phyloP scores from a whole-genome alignment of 2,888 invertebrate genomes.

The Erynnis tages region DNA sequence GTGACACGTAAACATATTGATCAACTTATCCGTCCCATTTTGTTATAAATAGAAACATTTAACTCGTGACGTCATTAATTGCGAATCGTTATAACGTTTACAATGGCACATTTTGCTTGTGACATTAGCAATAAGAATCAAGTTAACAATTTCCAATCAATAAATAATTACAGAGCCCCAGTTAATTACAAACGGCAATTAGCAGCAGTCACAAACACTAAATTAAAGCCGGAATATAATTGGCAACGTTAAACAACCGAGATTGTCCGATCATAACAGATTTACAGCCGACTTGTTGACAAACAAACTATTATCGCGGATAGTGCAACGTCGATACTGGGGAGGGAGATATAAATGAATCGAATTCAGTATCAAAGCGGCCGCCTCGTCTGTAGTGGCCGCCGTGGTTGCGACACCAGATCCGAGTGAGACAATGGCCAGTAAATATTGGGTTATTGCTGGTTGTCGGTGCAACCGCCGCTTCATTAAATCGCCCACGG shows the following conservation, averaged over 20 bases:
- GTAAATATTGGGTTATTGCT: slow-evolving; percentile 55
- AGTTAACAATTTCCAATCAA: neutral
- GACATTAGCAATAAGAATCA: too few species aligned
- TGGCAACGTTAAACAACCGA: slow-evolving; percentile 21
- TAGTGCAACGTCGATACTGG: slow-evolving; percentile 15
- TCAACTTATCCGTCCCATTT: too few species aligned
- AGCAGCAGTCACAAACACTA: slow-evolving; percentile 9
- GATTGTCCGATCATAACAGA: slow-evolving; percentile 25
- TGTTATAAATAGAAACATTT: too few species aligned
- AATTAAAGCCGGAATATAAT: slow-evolving; percentile 4
- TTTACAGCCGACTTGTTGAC: slow-evolving; percentile 28
- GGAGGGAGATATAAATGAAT: slow-evolving; percentile 34
- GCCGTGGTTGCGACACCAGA: slow-evolving; percentile 33
- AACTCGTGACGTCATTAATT: too few species aligned
- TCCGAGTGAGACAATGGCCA: slow-evolving; percentile 48
- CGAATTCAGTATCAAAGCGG: slow-evolving; percentile 39
- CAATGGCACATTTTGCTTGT: too few species aligned
- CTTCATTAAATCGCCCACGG: slow-evolving; percentile 64
- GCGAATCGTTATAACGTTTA: too few species aligned
- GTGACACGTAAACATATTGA: too few species aligned
- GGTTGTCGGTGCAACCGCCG: slow-evolving; percentile 47
- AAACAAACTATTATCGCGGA: slow-evolving; percentile 27
- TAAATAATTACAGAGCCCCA: slow-evolving; percentile 5
- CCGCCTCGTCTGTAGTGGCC: slow-evolving; percentile 32
- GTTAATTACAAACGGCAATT: slow-evolving; percentile 26